Conservation (phyloP, 2,888 invertebrate species). For the Blera fallax region DNA sequence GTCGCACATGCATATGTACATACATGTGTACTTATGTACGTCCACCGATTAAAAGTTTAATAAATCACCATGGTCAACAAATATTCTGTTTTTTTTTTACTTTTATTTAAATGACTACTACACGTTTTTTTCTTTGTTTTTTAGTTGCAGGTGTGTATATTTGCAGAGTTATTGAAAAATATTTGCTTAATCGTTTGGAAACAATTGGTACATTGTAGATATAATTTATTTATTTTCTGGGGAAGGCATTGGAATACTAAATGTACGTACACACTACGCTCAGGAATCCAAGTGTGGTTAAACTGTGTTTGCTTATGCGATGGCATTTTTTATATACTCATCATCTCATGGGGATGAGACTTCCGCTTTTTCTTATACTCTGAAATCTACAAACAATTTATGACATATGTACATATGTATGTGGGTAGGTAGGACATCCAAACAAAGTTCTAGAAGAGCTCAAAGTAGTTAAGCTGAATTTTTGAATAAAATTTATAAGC, state of each 20-base stretch:
- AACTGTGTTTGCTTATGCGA: not conserved
- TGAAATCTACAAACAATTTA: too few species aligned
- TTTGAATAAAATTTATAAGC: too few species aligned
- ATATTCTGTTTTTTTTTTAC: constrained; percentile 18
- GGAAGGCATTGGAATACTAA: not conserved
- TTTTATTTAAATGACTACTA: constrained; percentile 33
- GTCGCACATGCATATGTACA: constrained; percentile 37
- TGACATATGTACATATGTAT: too few species aligned
- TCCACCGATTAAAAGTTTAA: constrained; percentile 65
- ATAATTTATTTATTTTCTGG: constrained; percentile 26
- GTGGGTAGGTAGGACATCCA: too few species aligned
- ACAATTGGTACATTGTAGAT: constrained; percentile 31
- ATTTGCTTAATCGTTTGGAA: constrained; percentile 64
- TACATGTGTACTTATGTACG: too few species aligned
- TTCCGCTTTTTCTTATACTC: too few species aligned
- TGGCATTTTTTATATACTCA: too few species aligned
- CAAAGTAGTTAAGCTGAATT: too few species aligned
- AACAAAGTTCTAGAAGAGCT: too few species aligned
- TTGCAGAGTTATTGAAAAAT: constrained; percentile 56
- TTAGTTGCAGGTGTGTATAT: constrained; percentile 45
- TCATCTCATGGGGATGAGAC: too few species aligned
- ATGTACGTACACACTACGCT: not conserved
- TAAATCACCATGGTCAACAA: constrained; percentile 66
- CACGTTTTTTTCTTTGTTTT: not conserved
- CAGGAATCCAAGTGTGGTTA: too few species aligned